Conservation (phyloP, 2,888 invertebrate species). For the Erynnis tages region DNA sequence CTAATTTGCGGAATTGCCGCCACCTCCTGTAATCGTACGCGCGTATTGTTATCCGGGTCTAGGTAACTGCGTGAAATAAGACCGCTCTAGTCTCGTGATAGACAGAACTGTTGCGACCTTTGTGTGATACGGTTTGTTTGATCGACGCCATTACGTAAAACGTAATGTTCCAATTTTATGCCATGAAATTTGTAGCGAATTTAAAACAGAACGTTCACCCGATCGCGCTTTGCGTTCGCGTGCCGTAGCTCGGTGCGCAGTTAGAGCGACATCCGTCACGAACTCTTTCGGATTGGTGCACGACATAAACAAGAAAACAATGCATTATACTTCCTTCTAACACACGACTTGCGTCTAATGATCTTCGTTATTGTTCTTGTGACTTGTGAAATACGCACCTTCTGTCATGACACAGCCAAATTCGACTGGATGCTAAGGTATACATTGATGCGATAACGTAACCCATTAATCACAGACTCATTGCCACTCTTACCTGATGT, state of each 20-base stretch:
- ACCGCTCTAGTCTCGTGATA: slow-evolving; percentile 48
- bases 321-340: slow-evolving; percentile 13
- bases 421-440: slow-evolving; percentile 32
- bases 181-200: slow-evolving; percentile 48
- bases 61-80: slow-evolving; percentile 55
- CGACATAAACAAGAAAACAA: slow-evolving; percentile 51
- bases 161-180: slow-evolving; percentile 39
- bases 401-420: slow-evolving; percentile 31
- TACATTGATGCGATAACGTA: slow-evolving; percentile 37
- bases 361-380: slow-evolving; percentile 6
- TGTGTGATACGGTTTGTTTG: slow-evolving; percentile 10
- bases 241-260: slow-evolving; percentile 49
- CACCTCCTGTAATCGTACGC: slow-evolving; percentile 54
- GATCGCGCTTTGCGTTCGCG: slow-evolving; percentile 58
- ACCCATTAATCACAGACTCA: slow-evolving; percentile 51
- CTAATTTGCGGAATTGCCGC: slow-evolving; percentile 49
- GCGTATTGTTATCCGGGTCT: slow-evolving; percentile 40
- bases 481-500: slow-evolving; percentile 48
- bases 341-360: background rate
- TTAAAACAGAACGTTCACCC: slow-evolving; percentile 50
- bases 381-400: slow-evolving; percentile 4
- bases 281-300: slow-evolving; percentile 61
- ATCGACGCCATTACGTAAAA: slow-evolving; percentile 47
- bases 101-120: slow-evolving; percentile 38
- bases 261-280: slow-evolving; percentile 57